Evolutionary conservation across 2,888 invertebrate genomes (phyloP), one percentile per base, ranked within the genome.

Genomic region (Cremastinae sp.): DNA sequence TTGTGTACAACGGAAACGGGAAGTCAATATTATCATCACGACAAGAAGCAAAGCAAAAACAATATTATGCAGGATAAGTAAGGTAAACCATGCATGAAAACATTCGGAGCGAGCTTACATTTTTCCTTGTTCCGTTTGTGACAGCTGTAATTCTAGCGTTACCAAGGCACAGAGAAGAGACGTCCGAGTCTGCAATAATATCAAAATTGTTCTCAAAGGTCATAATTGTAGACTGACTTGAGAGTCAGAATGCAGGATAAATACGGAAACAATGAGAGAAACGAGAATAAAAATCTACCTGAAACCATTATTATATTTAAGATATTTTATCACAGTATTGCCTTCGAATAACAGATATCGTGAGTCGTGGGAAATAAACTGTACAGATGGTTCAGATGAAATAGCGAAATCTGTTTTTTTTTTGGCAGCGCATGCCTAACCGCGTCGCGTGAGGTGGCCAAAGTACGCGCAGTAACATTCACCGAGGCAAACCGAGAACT

Each of bases 131-230:
- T 47, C 51, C 69, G 5, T 28, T 43, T 8, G 64, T 16, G 45
- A 80, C 61, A 9, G 81, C 55, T 41, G 74, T 73, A 22, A 68
- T 56, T 20, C 62, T 78, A 0, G 79, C 37, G 47, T 69, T 68
- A 1, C 76, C 81, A 61, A 81, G 62, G 71, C 80, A 82, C 49
- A 82, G 47, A 14, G 82, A 72, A 12, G 82, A 73, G 8, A 75
- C 80, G n/a, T 82, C 82, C 8, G 78, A 69, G 37, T 82, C 82
- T 82, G 71, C 10, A 78, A 80, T n/a, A n/a, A n/a, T n/a, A n/a
- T n/a, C n/a, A n/a, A n/a, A n/a, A n/a, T n/a, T n/a, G n/a, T n/a
- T n/a, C n/a, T n/a, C n/a, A n/a, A n/a, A n/a, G n/a, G n/a, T n/a
- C n/a, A n/a, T n/a, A n/a, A n/a, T n/a, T n/a, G n/a, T n/a, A n/a